Base-by-base conservation (phyloP, 2,888 invertebrate genomes). In the Caenorhabditis panamensis region DNA sequence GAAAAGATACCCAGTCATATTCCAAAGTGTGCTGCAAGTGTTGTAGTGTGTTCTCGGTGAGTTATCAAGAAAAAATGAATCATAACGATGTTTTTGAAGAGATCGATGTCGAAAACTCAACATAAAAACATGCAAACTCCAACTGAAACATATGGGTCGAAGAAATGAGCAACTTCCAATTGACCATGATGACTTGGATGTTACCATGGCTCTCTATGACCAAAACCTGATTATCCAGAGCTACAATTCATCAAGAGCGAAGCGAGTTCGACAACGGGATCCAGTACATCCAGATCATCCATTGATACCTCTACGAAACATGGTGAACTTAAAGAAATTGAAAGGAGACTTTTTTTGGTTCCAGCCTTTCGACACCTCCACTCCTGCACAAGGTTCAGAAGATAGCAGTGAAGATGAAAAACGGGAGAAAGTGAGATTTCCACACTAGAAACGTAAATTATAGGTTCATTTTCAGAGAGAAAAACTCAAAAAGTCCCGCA, bases 31-130 rank as follows among this genome's bases (percentile, higher is more conserved):
- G 63, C 59, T 0, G 84, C 84, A 2, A 84, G 77, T 61, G 58
- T 73, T 47, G 82, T 84, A 2, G 84, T 84, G n/a, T 84, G 84
- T n/a, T 69, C 81, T 13, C 76, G 82, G 84, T 82, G 41, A 41
- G 41, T n/a, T n/a, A n/a, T n/a, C n/a, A n/a, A n/a, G n/a, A n/a
- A n/a, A 13, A 41, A 16, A 41, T 11, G 9, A 9, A 41, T 9
- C 56, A 16, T 18, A 47, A 49, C 22, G 4, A 24, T 13, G 1
- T 37, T 24, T 66, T 71, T 80, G 37, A 53, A 85, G 85, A 69
- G 80, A 85, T 71, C 73, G 84, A 24, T 75, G 78, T 13, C 69
- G 84, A 16, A 80, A 79, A 61, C 26, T 76, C 2, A 58, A 77
- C 11, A 41, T 53, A 0, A 62, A 75, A 41, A 18, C 59, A 2